phyloP scores from a whole-genome alignment of 2,888 invertebrate genomes.

The Sphinx pinastri region DNA sequence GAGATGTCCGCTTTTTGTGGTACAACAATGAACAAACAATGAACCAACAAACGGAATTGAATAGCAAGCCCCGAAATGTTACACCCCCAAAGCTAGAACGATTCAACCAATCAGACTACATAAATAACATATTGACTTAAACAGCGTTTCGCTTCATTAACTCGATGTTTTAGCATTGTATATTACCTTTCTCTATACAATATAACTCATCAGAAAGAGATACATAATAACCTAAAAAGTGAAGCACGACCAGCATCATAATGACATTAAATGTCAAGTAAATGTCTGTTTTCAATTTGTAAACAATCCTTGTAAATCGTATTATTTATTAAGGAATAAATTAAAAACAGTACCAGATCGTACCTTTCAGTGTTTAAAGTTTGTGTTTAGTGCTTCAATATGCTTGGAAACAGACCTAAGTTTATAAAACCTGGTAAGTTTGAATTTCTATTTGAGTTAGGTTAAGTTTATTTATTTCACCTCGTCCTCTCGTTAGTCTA shows the following conservation, averaged over 20 bases:
- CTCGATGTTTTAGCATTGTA: background rate
- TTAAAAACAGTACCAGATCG: background rate
- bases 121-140: no score
- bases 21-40: no score
- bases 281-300: background rate
- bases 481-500: no score
- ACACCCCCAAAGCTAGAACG: no score
- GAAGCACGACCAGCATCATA: background rate
- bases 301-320: background rate
- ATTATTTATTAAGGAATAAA: background rate
- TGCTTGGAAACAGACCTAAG: conserved; percentile 59
- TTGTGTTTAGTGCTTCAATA: conserved; percentile 34
- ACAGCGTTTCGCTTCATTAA: background rate
- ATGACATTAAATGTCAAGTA: background rate
- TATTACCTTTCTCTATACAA: background rate
- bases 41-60: no score
- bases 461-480: no score
- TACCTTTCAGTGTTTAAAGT: background rate
- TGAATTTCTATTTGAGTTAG: conserved; percentile 22
- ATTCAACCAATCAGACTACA: no score
- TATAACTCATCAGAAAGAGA: background rate
- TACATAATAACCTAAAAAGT: background rate
- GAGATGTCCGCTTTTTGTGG: no score
- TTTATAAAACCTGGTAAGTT: conserved; percentile 70
- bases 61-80: no score